phyloP scores from a whole-genome alignment of 1,140 invertebrate species.

The Bradysia coprophila region DNA sequence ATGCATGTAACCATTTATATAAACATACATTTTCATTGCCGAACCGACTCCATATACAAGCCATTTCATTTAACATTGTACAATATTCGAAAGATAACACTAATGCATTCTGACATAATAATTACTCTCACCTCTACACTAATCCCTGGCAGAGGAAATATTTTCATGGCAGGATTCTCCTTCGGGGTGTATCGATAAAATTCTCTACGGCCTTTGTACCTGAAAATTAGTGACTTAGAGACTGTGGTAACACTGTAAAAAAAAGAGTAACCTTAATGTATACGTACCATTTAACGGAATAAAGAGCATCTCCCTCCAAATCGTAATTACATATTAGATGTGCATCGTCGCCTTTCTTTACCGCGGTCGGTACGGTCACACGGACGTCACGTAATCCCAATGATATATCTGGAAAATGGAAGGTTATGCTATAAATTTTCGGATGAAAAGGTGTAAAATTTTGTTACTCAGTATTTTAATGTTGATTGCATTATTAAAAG shows the following conservation, averaged over 20 bases:
- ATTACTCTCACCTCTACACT: slow-evolving; percentile 39
- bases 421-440: no score
- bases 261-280: slow-evolving; percentile 21
- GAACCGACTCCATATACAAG: background rate
- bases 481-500: no score
- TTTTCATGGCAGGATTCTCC: slow-evolving; percentile 41
- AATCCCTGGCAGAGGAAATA: slow-evolving; percentile 43
- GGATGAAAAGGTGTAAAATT: no score
- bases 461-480: no score
- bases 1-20: background rate
- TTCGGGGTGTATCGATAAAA: slow-evolving; percentile 49
- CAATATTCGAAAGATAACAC: background rate
- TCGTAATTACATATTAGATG: slow-evolving; percentile 60
- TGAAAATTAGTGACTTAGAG: no score
- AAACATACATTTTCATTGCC: background rate
- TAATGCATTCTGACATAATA: background rate
- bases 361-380: slow-evolving; percentile 46
- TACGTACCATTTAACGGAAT: slow-evolving; percentile 75
- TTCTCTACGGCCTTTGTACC: slow-evolving; percentile 34
- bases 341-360: slow-evolving; percentile 45
- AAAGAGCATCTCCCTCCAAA: slow-evolving; percentile 53
- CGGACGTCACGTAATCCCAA: slow-evolving; percentile 39
- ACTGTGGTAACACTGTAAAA: no score
- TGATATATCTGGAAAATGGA: slow-evolving; percentile 23
- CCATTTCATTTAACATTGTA: background rate